Evolutionary conservation across 2,797 vertebrate species (phyloP).

Genomic region (Momotus momota): DNA sequence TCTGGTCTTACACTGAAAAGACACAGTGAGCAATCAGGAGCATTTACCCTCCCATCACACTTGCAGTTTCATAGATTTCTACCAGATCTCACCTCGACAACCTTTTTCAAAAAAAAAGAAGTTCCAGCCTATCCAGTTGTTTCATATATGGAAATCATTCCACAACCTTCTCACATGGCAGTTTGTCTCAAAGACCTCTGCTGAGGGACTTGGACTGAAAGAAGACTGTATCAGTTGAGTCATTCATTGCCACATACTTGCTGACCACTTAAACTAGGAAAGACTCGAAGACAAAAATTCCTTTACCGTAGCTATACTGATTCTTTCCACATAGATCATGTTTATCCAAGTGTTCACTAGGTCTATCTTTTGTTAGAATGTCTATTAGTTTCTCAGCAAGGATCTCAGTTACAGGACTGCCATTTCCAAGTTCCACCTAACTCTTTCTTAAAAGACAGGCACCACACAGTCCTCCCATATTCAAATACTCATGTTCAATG

Average conservation of each 20-base stretch:
- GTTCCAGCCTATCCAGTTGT: not conserved
- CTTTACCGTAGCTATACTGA: not conserved
- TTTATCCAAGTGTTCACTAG: not conserved
- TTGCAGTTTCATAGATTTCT: not conserved
- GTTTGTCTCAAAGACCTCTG: not conserved
- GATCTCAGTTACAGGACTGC: not conserved
- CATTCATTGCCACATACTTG: not conserved
- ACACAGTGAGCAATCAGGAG: not conserved
- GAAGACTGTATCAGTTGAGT: not conserved
- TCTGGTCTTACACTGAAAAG: not conserved
- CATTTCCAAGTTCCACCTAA: not conserved
- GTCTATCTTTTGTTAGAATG: not conserved
- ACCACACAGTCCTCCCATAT: not conserved
- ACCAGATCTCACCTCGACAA: not conserved
- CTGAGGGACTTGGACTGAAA: not conserved
- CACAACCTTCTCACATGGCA: not conserved
- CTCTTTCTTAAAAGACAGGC: not conserved
- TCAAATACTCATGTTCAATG: not conserved
- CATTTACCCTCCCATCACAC: not conserved
- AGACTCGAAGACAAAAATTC: not conserved
- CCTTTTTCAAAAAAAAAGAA: not conserved
- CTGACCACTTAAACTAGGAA: not conserved
- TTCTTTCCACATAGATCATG: not conserved
- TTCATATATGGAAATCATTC: not conserved
- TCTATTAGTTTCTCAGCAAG: not conserved